These are phyloP conservation scores for Solenodon paradoxus DNA, from an alignment of 2,113 vertebrate species.

Conservation along the genomic window DNA sequence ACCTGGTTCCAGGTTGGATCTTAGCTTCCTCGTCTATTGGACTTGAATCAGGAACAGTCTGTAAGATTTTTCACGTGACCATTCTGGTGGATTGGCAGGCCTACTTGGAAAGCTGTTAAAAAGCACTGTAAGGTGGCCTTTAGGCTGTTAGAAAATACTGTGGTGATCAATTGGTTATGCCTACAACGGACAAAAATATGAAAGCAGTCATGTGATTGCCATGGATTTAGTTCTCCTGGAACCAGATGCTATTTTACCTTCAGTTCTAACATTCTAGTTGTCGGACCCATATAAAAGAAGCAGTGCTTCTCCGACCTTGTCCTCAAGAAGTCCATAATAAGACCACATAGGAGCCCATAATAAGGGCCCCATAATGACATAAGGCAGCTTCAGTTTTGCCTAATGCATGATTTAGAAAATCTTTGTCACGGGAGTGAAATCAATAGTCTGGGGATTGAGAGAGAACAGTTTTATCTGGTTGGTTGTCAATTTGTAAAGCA, in stretches of 20 bases:
- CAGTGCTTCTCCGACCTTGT: neutral
- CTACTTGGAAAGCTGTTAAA: neutral
- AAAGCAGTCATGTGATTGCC: neutral
- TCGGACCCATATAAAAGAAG: neutral
- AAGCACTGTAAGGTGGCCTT: neutral
- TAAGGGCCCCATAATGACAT: neutral
- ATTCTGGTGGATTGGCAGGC: neutral
- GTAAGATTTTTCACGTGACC: neutral
- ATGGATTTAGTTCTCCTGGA: neutral
- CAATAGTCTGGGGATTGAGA: neutral
- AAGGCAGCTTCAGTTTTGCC: neutral
- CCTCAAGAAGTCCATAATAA: neutral
- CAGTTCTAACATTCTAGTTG: neutral
- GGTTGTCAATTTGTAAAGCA: conserved; percentile 21
- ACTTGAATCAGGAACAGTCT: neutral
- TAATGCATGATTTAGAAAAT: neutral
- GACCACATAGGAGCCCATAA: neutral
- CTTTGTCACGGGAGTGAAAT: neutral
- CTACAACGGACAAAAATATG: neutral
- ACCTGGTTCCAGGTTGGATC: neutral
- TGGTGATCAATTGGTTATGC: neutral
- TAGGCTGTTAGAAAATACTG: neutral
- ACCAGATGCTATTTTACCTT: neutral
- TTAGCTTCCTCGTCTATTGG: neutral
- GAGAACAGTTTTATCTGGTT: neutral